Conservation (phyloP, 2,888 invertebrate species). For the Priapulus caudatus region DNA sequence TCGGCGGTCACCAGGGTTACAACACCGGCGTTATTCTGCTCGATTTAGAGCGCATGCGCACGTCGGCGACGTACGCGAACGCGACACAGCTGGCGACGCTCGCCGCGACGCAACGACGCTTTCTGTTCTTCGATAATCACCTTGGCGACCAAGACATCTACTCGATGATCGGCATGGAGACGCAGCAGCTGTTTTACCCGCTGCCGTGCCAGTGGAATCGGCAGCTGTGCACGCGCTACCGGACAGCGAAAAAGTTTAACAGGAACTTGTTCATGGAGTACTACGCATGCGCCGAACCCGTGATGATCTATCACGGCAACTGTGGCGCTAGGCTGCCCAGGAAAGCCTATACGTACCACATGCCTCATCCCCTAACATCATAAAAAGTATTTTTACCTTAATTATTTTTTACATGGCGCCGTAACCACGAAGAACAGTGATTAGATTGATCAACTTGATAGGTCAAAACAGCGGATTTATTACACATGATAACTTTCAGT, state of each 20-base stretch:
- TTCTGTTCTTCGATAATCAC: constrained; percentile 39
- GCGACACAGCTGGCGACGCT: neutral
- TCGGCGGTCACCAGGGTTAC: constrained; percentile 51
- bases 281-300: constrained; percentile 52
- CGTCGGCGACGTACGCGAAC: constrained; percentile 47
- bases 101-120: neutral
- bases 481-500: no score
- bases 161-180: constrained; percentile 55
- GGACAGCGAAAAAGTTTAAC: constrained; percentile 52
- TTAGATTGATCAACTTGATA: no score
- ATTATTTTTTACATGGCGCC: no score
- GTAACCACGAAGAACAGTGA: no score
- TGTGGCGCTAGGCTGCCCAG: constrained; percentile 51
- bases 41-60: constrained; percentile 52
- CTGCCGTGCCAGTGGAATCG: constrained; percentile 67
- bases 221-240: constrained; percentile 70
- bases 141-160: constrained; percentile 73
- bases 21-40: constrained; percentile 67
- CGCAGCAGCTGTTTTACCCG: constrained; percentile 55
- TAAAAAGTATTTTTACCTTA: no score
- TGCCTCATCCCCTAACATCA: no score
- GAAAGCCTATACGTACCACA: no score
- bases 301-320: constrained; percentile 60
- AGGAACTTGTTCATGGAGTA: constrained; percentile 57
- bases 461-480: no score